Percentiles rank a stretch among this genome's conserved stretches.
These are phyloP conservation scores for Rhabdomys pumilio DNA, from an alignment of 2,797 vertebrate species.

Conservation along the genomic window DNA sequence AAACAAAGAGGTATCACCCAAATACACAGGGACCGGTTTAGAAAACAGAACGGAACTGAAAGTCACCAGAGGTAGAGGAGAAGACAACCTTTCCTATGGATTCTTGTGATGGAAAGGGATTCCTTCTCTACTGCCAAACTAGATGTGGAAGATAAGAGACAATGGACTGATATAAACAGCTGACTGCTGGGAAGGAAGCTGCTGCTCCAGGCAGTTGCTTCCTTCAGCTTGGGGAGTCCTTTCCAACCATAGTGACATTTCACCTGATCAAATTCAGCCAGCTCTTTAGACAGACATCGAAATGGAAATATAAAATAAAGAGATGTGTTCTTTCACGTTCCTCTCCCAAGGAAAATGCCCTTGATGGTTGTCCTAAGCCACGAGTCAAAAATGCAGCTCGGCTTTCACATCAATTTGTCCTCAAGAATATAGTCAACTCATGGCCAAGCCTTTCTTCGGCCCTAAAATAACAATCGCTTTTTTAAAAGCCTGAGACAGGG, in stretches of 20 bases:
- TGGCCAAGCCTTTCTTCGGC: background rate
- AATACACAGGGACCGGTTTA: conserved; percentile 59
- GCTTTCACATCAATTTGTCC: conserved; percentile 59
- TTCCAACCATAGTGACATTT: conserved; percentile 47
- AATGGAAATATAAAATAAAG: conserved; percentile 66
- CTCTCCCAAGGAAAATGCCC: background rate
- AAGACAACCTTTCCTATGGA: conserved; percentile 1
- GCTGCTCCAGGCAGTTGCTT: conserved; percentile 3
- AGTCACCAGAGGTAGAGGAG: background rate
- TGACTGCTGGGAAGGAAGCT: background rate
- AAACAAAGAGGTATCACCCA: conserved; percentile 86
- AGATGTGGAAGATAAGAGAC: conserved; percentile 15
- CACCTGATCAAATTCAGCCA: conserved; percentile 44
- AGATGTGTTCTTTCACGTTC: background rate
- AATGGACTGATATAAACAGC: conserved; percentile 17
- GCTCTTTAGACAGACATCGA: conserved; percentile 60
- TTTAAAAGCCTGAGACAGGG: background rate
- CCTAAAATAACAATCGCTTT: conserved; percentile 37
- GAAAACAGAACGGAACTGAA: conserved; percentile 56
- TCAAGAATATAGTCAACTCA: background rate
- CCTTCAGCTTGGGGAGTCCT: conserved; percentile 51
- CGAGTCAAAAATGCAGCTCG: conserved; percentile 72
- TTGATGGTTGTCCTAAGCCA: conserved; percentile 66
- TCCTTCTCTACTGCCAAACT: conserved; percentile 7
- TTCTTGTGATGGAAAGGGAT: background rate